A percentile compares a stretch with the other conserved stretches of the same genome.
Evolutionary conservation across 2,888 invertebrate genomes (phyloP).

Genomic region (Mythimna albipuncta): DNA sequence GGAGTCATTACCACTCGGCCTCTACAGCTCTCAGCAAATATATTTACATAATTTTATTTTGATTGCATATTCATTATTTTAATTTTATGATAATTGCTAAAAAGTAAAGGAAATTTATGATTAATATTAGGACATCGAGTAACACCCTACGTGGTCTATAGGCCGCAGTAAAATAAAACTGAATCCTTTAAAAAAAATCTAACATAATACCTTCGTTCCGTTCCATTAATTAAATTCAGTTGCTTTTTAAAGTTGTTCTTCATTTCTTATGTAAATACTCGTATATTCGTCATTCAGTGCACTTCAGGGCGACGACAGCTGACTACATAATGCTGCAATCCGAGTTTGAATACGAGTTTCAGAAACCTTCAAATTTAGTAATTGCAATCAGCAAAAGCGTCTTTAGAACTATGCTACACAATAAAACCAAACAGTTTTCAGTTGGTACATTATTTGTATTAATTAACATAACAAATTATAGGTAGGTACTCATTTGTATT

Average conservation of each 20-base stretch:
- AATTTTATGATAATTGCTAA: too few species aligned
- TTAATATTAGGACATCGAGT: too few species aligned
- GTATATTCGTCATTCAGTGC: neutral
- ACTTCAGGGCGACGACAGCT: neutral
- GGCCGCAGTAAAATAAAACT: too few species aligned
- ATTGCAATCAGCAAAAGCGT: neutral
- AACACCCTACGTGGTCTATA: too few species aligned
- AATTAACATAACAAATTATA: neutral
- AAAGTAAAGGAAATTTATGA: too few species aligned
- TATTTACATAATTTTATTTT: too few species aligned
- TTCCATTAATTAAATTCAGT: neutral
- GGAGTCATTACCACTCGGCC: too few species aligned
- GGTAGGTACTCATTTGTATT: too few species aligned
- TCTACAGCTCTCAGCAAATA: too few species aligned
- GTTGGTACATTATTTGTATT: conserved; percentile 3
- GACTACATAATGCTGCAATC: neutral
- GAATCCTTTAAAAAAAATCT: too few species aligned
- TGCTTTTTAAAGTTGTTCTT: neutral
- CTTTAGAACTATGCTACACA: neutral
- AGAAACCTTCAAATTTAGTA: neutral
- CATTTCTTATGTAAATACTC: neutral
- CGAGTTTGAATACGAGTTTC: conserved; percentile 4
- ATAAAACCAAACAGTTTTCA: neutral
- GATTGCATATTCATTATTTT: too few species aligned
- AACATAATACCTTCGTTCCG: neutral